Evolutionary conservation across 2,888 invertebrate species (phyloP), one percentile per base, ranked within the genome.

Genomic region (Criorhina ranunculi): DNA sequence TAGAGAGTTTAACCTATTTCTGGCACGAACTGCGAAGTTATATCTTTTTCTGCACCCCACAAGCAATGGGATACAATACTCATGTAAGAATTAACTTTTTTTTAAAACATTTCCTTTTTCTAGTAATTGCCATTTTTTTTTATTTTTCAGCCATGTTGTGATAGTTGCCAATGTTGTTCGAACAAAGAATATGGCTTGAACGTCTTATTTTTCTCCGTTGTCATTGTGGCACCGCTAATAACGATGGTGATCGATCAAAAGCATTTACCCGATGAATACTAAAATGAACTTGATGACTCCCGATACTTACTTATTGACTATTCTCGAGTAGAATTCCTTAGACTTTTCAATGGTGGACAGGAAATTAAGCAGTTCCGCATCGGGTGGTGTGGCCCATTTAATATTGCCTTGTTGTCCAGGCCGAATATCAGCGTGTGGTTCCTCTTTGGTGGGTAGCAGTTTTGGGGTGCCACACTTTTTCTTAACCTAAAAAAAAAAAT

Each of bases 261-360:
- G 42, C 1, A 72, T 33, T 29, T 79, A 11, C 69, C 78, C 0
- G 64, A 83, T 37, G 49, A 57, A 37, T 40, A 51, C 40, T 73
- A 78, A 19, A 9, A 49, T 19, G 40, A 6, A 19, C 37, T 4
- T 7, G 9, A 8, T 24, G 31, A 19, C 3, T 5, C 0, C 9
- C 33, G 24, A 15, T 57, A 91, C 91, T 91, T 88, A 92, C 88
- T 94, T 94, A 91, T 97, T 96, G 3, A 97, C 96, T 44, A 98
- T 93, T 88, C 95, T 94, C 35, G 95, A 94, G 92, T 97, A 98
- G 91, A 98, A 96, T 88, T 96, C 96, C 91, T 95, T 95, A 78
- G 96, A 96, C 89, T 94, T 93, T 19, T 94, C 94, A 64, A 95
- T 93, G 11, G 94, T 94, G 6, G 94, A 94, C 8, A 95, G 92